Percentiles rank a stretch among this genome's conserved stretches.
Evolutionary conservation across 2,113 vertebrate genomes (phyloP).

Genomic region (Caretta caretta): DNA sequence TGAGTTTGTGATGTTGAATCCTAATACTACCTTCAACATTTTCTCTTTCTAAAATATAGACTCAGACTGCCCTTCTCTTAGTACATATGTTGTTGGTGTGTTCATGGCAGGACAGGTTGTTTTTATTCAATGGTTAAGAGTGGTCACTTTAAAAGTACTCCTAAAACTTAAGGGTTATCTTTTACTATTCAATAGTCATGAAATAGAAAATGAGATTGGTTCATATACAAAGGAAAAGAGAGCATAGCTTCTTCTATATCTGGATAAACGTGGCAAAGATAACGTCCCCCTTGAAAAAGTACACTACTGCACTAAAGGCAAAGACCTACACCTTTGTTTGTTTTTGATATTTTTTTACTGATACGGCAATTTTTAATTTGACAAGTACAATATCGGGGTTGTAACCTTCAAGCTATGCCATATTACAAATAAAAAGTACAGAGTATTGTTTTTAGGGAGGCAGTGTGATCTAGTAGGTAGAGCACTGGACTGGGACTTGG

Average conservation of each 20-base stretch:
- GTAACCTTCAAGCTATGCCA: not conserved
- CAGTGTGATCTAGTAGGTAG: not conserved
- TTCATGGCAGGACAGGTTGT: not conserved
- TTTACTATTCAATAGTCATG: not conserved
- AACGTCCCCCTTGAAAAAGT: not conserved
- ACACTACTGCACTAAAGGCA: not conserved
- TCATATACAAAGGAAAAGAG: not conserved
- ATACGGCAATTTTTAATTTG: not conserved
- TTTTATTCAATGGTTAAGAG: not conserved
- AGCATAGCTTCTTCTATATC: not conserved
- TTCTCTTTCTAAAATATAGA: not conserved
- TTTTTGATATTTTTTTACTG: not conserved
- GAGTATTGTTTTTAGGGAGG: not conserved
- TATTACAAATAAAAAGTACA: not conserved
- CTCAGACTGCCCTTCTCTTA: not conserved
- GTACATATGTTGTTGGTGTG: not conserved
- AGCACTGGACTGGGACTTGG: not conserved
- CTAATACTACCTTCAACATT: not conserved
- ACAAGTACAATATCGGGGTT: not conserved
- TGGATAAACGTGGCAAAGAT: conserved; percentile 12
- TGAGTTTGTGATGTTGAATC: conserved; percentile 2
- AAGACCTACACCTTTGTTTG: not conserved
- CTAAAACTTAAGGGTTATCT: not conserved
- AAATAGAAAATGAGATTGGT: not conserved
- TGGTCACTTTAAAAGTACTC: not conserved